Conservation (phyloP, 2,797 vertebrate genomes). For the Cyprinodon diabolis region DNA sequence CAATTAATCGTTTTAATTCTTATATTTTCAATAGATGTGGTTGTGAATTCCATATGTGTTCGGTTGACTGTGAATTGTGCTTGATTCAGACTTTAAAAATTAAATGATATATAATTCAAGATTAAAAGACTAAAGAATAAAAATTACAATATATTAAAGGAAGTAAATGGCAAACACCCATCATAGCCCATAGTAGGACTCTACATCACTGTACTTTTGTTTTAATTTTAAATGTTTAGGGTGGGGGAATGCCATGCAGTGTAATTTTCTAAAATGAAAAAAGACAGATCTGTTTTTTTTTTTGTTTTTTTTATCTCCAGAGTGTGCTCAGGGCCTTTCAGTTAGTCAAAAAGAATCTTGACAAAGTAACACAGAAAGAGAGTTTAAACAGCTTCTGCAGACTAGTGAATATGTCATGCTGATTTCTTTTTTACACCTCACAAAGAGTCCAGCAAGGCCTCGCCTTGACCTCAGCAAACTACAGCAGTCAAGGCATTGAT, state of each 20-base stretch:
- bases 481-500: conserved; percentile 62
- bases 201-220: background rate
- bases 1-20: no score
- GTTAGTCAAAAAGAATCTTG: conserved; percentile 31
- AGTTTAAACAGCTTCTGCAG: conserved; percentile 35
- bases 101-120: no score
- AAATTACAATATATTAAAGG: background rate
- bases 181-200: background rate
- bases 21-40: no score
- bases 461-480: conserved; percentile 69
- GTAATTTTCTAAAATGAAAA: background rate
- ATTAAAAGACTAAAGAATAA: background rate
- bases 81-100: no score
- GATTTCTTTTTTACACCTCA: conserved; percentile 46
- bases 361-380: conserved; percentile 38
- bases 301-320: background rate
- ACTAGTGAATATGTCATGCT: conserved; percentile 47
- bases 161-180: background rate
- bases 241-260: background rate
- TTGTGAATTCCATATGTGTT: no score
- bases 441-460: conserved; percentile 48
- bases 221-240: background rate
- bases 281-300: background rate
- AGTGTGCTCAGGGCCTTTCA: conserved; percentile 3
- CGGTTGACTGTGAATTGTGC: no score